A percentile compares a stretch with the other conserved stretches of the same genome.
phyloP scores from a whole-genome alignment of 2,113 vertebrate genomes.

The Atherinomorus stipes region DNA sequence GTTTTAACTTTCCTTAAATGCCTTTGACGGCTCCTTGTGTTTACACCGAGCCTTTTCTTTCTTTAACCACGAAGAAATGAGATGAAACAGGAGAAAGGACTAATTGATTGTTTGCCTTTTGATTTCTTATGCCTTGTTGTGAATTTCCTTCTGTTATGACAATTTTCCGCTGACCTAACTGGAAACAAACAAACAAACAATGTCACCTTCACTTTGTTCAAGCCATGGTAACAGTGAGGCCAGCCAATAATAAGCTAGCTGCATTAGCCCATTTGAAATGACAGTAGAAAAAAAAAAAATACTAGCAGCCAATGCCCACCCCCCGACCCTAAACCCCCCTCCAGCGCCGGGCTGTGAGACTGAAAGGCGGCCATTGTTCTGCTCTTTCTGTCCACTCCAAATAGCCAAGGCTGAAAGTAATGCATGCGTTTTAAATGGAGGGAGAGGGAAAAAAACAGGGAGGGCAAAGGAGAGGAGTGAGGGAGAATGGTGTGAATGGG shows the following conservation, averaged over 20 bases:
- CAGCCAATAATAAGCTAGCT: conserved; percentile 64
- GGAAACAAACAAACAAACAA: conserved; percentile 52
- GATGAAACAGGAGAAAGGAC: conserved; percentile 4
- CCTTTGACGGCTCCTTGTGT: background rate
- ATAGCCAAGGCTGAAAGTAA: conserved; percentile 82
- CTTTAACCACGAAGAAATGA: conserved; percentile 21
- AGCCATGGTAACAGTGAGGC: conserved; percentile 29
- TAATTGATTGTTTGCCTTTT: conserved; percentile 23
- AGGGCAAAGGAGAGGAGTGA: conserved; percentile 64
- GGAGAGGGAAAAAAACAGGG: conserved; percentile 69
- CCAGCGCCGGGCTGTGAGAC: conserved; percentile 71
- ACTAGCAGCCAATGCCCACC: conserved; percentile 47
- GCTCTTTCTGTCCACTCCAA: conserved; percentile 80
- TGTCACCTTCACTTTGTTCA: conserved; percentile 40
- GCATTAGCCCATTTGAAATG: conserved; percentile 59
- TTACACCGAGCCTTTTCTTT: background rate
- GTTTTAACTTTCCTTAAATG: background rate
- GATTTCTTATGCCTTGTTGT: conserved; percentile 21
- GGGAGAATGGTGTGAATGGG: conserved; percentile 63
- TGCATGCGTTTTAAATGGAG: conserved; percentile 84
- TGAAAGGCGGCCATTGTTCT: conserved; percentile 91
- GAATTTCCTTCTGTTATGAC: conserved; percentile 3
- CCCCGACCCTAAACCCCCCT: conserved; percentile 52
- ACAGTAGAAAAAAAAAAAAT: conserved; percentile 68
- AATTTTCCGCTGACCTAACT: conserved; percentile 19